A percentile compares a stretch with the other conserved stretches of the same genome.
Conservation (phyloP, 1,140 invertebrate genomes). For the Pseudachorutes palmiensis region DNA sequence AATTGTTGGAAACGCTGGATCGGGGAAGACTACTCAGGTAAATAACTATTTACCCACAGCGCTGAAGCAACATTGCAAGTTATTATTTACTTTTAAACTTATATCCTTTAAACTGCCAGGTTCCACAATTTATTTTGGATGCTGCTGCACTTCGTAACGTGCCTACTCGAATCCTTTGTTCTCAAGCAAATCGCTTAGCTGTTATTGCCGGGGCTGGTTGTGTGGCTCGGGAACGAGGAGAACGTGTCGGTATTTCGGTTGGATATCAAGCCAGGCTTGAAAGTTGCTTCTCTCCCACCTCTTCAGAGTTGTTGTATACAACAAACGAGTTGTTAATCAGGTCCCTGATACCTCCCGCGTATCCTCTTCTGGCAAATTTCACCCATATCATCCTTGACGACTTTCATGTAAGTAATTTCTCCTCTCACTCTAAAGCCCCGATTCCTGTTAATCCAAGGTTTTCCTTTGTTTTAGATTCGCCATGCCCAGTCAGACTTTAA, state of each 20-base stretch:
- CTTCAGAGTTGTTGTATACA: background rate
- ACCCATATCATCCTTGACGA: background rate
- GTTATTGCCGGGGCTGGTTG: conserved; percentile 50
- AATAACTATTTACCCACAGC: background rate
- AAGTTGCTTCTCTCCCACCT: conserved; percentile 27
- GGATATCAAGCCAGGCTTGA: conserved; percentile 55
- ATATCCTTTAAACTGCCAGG: conserved; percentile 33
- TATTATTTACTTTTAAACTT: background rate
- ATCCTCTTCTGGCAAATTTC: background rate
- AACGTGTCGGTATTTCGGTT: conserved; percentile 52
- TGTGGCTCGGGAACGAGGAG: conserved; percentile 51
- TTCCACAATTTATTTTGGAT: conserved; percentile 53
- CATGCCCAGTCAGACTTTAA: background rate
- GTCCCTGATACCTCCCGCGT: background rate
- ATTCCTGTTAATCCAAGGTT: too few species aligned
- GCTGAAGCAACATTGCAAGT: background rate
- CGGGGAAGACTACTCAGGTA: conserved; percentile 49
- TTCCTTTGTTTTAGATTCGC: too few species aligned
- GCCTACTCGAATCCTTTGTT: conserved; percentile 42
- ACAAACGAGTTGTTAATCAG: background rate
- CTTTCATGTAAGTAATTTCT: background rate
- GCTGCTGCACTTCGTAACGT: conserved; percentile 42
- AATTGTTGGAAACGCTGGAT: conserved; percentile 41
- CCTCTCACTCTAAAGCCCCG: too few species aligned
- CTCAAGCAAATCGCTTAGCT: background rate